Evolutionary conservation across 2,797 vertebrate genomes (phyloP).

Genomic region (Aplochiton taeniatus): DNA sequence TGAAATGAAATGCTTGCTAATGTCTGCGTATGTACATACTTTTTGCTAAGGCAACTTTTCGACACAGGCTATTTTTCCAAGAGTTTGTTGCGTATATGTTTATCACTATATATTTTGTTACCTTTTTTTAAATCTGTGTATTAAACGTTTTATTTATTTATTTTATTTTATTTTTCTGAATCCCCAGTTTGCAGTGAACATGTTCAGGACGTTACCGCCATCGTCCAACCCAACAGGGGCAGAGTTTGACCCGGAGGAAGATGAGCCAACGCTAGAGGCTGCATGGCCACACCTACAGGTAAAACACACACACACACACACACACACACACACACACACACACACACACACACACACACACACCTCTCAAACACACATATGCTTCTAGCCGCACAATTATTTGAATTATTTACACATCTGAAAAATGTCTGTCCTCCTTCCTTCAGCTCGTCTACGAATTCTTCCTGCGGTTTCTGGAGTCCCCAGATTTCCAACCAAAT

Average conservation of each 20-base stretch:
- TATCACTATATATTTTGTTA: neutral
- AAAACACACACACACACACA: slow-evolving; percentile 22
- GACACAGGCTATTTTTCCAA: too few relatives aligned
- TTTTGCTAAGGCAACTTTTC: too few relatives aligned
- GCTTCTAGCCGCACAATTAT: too few relatives aligned
- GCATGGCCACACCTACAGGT: slow-evolving; percentile 99
- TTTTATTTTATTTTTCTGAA: slow-evolving; percentile 11
- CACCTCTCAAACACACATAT: neutral
- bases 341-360: slow-evolving; percentile 1
- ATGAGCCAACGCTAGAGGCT: slow-evolving; percentile 95
- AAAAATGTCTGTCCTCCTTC: slow-evolving; percentile 19
- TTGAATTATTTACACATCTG: neutral
- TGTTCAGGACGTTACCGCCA: slow-evolving; percentile 96
- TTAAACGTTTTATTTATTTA: neutral
- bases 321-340: neutral
- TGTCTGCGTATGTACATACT: too few relatives aligned
- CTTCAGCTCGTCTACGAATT: slow-evolving; percentile 98
- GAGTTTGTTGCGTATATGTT: neutral
- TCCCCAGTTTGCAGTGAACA: slow-evolving; percentile 92
- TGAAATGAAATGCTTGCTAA: too few relatives aligned
- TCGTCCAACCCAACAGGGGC: slow-evolving; percentile 98
- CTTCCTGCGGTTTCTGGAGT: slow-evolving; percentile 98
- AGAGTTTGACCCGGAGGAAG: slow-evolving; percentile 98
- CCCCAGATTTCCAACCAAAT: slow-evolving; percentile 98
- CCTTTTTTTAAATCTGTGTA: slow-evolving; percentile 1